Percentiles rank a stretch among this genome's conserved stretches.
Conservation (phyloP, 2,113 vertebrate species). For the Aleadryas rufinucha region DNA sequence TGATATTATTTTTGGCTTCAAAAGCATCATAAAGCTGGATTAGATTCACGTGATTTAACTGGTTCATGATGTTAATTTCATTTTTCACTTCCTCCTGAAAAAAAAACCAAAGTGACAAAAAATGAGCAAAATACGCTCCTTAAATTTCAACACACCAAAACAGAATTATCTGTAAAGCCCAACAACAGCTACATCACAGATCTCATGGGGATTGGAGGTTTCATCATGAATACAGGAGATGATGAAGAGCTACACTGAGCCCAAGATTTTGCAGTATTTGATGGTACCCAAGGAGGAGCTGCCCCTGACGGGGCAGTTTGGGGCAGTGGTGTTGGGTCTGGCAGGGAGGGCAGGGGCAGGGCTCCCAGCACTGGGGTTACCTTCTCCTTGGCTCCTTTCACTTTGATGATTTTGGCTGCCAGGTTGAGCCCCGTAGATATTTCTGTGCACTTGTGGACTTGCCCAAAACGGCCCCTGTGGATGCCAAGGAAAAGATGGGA, state of each 20-base stretch:
- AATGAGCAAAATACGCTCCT: neutral
- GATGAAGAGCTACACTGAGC: neutral
- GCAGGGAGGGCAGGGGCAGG: neutral
- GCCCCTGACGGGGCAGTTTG: fast-evolving
- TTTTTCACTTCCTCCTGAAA: constrained; percentile 88
- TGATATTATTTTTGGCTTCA: constrained; percentile 81
- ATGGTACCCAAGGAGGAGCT: too few species aligned
- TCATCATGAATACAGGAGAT: neutral
- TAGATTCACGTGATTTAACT: constrained; percentile 84
- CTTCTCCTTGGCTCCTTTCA: constrained; percentile 82
- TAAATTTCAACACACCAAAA: neutral
- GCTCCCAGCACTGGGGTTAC: constrained; percentile 59
- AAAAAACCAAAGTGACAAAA: neutral
- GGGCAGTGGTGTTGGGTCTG: too few species aligned
- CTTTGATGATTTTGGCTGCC: constrained; percentile 89
- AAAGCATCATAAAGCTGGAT: constrained; percentile 93
- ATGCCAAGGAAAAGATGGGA: neutral
- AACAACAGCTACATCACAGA: neutral
- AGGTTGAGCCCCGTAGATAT: constrained; percentile 78
- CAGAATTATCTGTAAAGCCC: neutral
- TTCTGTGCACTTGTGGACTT: constrained; percentile 86
- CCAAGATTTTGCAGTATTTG: neutral
- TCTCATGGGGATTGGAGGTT: neutral
- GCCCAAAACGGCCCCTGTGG: constrained; percentile 85
- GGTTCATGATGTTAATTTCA: constrained; percentile 89